phyloP scores from a whole-genome alignment of 2,113 vertebrate genomes.

The Diglossa brunneiventris region DNA sequence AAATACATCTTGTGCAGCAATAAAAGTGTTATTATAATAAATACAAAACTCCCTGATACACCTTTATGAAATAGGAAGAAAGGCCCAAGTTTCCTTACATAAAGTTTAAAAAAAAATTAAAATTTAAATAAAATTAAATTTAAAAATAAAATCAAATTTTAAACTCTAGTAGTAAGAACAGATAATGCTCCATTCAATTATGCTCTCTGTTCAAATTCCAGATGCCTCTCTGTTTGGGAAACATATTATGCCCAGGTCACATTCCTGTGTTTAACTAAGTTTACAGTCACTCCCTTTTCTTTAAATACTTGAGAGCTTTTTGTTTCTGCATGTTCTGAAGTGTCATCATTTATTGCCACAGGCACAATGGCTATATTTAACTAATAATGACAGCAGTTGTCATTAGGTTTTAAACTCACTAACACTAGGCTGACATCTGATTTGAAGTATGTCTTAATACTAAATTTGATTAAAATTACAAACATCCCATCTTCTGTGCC shows the following conservation, averaged over 20 bases:
- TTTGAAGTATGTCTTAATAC: conserved; percentile 78
- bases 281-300: conserved; percentile 71
- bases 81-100: not conserved
- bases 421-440: conserved; percentile 82
- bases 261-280: conserved; percentile 71
- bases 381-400: conserved; percentile 78
- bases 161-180: conserved; percentile 52
- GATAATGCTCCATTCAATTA: conserved; percentile 51
- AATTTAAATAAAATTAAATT: not conserved
- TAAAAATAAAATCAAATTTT: not conserved
- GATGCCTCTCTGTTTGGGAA: conserved; percentile 63
- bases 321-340: conserved; percentile 76
- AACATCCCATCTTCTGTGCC: conserved; percentile 77
- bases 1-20: not conserved
- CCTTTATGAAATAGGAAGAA: not conserved
- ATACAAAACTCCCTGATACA: not conserved
- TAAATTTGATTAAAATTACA: conserved; percentile 80
- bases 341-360: conserved; percentile 69
- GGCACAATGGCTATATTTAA: conserved; percentile 76
- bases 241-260: conserved; percentile 71
- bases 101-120: not conserved
- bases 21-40: conserved; percentile 6
- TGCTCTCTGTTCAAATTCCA: conserved; percentile 47
- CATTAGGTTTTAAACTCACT: conserved; percentile 83
- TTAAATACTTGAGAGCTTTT: conserved; percentile 68